Evolutionary conservation across 2,797 vertebrate species (phyloP), one percentile per base, ranked within the genome.

Genomic region (Labeo calbasu): DNA sequence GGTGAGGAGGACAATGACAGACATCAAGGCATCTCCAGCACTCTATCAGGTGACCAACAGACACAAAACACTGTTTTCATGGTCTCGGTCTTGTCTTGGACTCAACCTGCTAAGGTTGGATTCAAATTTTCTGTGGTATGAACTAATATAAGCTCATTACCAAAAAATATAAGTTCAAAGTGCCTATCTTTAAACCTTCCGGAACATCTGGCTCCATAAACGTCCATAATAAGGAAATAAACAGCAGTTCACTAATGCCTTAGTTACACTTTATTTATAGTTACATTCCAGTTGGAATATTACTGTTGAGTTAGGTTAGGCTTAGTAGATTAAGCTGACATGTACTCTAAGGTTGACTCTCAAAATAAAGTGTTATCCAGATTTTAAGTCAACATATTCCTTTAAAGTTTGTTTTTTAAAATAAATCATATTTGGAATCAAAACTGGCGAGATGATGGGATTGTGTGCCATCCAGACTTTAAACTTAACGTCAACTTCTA

Each of bases 1-100:
- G 93, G 92, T 25, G 98, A 99, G 81, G 95, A 94, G 36, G 93
- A 97, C 2, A 93, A 93, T 46, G 92, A 93, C 68, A 95, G 95
- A 46, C 93, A 90, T 48, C 90, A 95, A 21, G 93, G 94, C 40
- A 93, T 96, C 70, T 94, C 96, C 87, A 94, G 94, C 21, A 95
- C 92, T 89, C 95, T 98, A 86, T 91, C 94, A 92, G 96, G 98
- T 98, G 28, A 85, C 77, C 40, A 11, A 13, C 2, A 23, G 17
- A 69, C 46, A 21, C 8, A 43, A 15, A 21, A 9, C 2, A n/a
- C 11, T 43, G 55, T 19, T 51, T 40, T 75, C 14, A 82, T 40
- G 28, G 10, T n/a, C 21, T 36, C 43, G 13, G 66, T 36, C 0
- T 72, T 73, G 10, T 19, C 23, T 3, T 36, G 8, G 25, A 51